These are phyloP conservation scores for Calephelis perditalis DNA, from an alignment of 2,888 invertebrate genomes.

Conservation along the genomic window DNA sequence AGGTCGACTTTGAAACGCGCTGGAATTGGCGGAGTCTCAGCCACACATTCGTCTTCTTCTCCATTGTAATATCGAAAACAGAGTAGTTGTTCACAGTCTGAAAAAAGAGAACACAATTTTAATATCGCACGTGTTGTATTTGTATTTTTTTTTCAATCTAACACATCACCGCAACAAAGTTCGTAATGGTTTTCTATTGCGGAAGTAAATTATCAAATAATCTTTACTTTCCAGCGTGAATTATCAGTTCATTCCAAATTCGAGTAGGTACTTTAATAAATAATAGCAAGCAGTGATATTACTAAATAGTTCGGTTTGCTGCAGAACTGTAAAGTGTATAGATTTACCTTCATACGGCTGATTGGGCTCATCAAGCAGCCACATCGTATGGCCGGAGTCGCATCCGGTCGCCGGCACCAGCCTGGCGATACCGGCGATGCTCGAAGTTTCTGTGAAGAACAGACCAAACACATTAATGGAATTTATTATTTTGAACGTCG, in stretches of 20 bases:
- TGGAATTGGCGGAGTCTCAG: constrained; percentile 76
- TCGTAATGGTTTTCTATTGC: too few relatives aligned
- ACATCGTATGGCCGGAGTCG: constrained; percentile 81
- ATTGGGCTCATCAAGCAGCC: constrained; percentile 83
- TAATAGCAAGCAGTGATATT: too few relatives aligned
- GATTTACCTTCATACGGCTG: constrained; percentile 78
- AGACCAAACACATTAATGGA: too few relatives aligned
- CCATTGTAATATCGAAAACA: constrained; percentile 85
- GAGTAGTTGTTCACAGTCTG: constrained; percentile 83
- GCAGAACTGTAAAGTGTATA: background rate
- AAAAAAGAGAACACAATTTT: constrained; percentile 38
- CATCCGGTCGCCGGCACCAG: constrained; percentile 77
- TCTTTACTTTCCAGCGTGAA: too few relatives aligned
- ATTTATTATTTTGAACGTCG: too few relatives aligned
- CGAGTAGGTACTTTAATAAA: too few relatives aligned
- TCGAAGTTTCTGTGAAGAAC: constrained; percentile 53
- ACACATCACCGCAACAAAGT: too few relatives aligned
- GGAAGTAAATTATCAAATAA: too few relatives aligned
- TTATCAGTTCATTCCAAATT: too few relatives aligned
- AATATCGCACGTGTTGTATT: too few relatives aligned
- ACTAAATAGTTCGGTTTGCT: too few relatives aligned
- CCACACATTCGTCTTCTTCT: constrained; percentile 80
- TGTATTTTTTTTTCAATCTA: too few relatives aligned
- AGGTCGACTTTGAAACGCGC: constrained; percentile 75
- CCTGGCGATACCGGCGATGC: constrained; percentile 56